phyloP scores from a whole-genome alignment of 2,888 invertebrate species.

The Keiferia lycopersicella region DNA sequence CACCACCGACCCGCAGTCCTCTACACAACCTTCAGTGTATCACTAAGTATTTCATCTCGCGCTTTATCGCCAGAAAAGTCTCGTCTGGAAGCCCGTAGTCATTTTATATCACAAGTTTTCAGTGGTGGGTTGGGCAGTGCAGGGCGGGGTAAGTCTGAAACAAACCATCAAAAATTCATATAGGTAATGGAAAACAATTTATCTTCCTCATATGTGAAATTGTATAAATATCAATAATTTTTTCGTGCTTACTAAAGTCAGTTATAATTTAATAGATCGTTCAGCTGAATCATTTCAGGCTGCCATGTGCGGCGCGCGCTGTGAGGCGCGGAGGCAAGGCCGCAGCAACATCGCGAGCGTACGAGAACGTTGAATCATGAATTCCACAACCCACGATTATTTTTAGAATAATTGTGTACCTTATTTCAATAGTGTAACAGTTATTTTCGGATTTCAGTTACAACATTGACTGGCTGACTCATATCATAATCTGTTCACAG shows the following conservation, averaged over 20 bases:
- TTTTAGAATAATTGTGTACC: conserved; percentile 1
- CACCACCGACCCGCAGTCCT: conserved; percentile 42
- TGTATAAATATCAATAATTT: too few species aligned
- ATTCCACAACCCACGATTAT: conserved; percentile 31
- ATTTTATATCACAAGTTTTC: conserved; percentile 55
- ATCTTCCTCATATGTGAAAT: not conserved
- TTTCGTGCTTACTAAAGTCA: too few species aligned
- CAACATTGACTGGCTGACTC: not conserved
- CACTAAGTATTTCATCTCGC: conserved; percentile 40
- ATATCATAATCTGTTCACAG: too few species aligned
- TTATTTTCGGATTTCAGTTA: conserved; percentile 4
- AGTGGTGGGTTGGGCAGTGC: conserved; percentile 35
- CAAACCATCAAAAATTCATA: conserved; percentile 38
- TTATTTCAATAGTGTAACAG: conserved; percentile 2
- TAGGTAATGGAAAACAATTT: conserved; percentile 28
- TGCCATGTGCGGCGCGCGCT: not conserved
- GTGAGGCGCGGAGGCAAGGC: not conserved
- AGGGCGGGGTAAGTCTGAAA: conserved; percentile 52
- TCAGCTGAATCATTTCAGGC: not conserved
- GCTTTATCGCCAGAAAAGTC: conserved; percentile 37
- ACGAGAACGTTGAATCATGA: conserved; percentile 51
- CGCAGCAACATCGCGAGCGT: not conserved
- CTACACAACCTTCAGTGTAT: conserved; percentile 45
- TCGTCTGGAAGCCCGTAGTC: conserved; percentile 56
- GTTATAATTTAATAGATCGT: too few species aligned